Base-by-base conservation (phyloP, 2,797 vertebrate genomes). In the Coracias cyanogaster region DNA sequence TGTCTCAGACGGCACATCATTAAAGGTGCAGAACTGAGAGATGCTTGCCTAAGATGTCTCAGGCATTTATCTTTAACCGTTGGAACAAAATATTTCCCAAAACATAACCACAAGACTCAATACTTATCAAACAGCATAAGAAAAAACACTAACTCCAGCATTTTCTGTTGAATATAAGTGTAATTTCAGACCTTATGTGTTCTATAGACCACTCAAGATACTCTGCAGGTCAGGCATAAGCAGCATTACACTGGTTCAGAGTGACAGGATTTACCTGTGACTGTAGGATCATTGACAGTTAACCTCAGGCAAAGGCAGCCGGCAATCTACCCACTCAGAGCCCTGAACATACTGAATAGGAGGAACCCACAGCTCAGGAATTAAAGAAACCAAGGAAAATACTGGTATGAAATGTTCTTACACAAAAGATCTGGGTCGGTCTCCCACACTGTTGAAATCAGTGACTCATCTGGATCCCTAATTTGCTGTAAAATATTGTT, bases 381-480 rank as follows among this genome's bases (percentile, higher is more conserved):
- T n/a, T 41, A 81, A 54, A 49, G 61, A 81, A 72, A 83, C 6
- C 28, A 92, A 86, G 33, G 41, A 24, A 62, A 86, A 33, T 48
- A 87, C 62, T 73, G 55, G 55, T 79, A 80, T 60, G 77, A 71
- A 87, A 60, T 7, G 1, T 80, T 89, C 71, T 79, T 70, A 45
- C 22, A 41, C 39, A 55, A 58, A 46, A 48, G 37, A 87, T 70
- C 33, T 52, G 33, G 46, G 62, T 74, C 22, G n/a, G n/a, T n/a
- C n/a, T n/a, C n/a, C n/a, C n/a, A n/a, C n/a, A n/a, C 61, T 90
- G 66, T 52, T 82, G 78, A 92, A 92, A 92, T 86, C 74, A 66
- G 66, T 93, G 86, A 89, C 60, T 94, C 78, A 91, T 84, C 21
- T 85, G 74, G 51, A 70, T 66, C 76, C 85, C 52, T 80, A 87